Conservation (phyloP, 2,797 vertebrate species). For the Cyprinodon diabolis region DNA sequence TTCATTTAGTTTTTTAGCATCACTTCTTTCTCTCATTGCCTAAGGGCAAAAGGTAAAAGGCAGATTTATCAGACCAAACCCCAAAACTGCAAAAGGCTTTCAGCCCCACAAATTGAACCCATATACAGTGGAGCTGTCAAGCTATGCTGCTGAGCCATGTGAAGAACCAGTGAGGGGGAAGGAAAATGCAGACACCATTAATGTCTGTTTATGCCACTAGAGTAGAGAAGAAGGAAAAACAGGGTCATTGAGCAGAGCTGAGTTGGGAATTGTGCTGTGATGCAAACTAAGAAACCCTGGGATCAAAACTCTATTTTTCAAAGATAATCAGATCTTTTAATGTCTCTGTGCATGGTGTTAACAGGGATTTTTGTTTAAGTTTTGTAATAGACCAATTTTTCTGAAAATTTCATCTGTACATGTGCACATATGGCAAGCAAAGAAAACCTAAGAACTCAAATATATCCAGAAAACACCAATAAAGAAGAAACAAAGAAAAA, state of each 20-base stretch:
- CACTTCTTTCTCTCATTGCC: slow-evolving; percentile 63
- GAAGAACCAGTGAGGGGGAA: slow-evolving; percentile 74
- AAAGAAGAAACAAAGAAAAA: no score
- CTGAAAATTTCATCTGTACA: neutral
- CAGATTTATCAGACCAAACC: slow-evolving; percentile 66
- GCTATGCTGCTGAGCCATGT: slow-evolving; percentile 72
- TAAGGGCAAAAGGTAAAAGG: slow-evolving; percentile 73
- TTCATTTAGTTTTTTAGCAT: slow-evolving; percentile 69
- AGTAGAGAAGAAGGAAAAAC: slow-evolving; percentile 44
- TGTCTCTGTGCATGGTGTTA: slow-evolving; percentile 19
- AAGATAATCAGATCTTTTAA: slow-evolving; percentile 49
- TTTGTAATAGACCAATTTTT: slow-evolving; percentile 18
- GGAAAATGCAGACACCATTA: slow-evolving; percentile 71
- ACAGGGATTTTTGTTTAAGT: slow-evolving; percentile 24
- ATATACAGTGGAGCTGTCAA: slow-evolving; percentile 69
- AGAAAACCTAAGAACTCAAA: no score
- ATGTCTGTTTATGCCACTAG: slow-evolving; percentile 73
- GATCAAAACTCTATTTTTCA: slow-evolving; percentile 37
- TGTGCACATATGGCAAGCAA: neutral
- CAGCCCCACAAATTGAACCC: slow-evolving; percentile 75
- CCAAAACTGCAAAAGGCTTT: slow-evolving; percentile 73
- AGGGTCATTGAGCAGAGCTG: slow-evolving; percentile 62
- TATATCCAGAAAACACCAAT: no score
- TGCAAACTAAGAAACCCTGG: slow-evolving; percentile 54
- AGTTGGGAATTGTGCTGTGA: slow-evolving; percentile 54